phyloP scores from a whole-genome alignment of 2,797 vertebrate genomes.

The Myotis vivesi region DNA sequence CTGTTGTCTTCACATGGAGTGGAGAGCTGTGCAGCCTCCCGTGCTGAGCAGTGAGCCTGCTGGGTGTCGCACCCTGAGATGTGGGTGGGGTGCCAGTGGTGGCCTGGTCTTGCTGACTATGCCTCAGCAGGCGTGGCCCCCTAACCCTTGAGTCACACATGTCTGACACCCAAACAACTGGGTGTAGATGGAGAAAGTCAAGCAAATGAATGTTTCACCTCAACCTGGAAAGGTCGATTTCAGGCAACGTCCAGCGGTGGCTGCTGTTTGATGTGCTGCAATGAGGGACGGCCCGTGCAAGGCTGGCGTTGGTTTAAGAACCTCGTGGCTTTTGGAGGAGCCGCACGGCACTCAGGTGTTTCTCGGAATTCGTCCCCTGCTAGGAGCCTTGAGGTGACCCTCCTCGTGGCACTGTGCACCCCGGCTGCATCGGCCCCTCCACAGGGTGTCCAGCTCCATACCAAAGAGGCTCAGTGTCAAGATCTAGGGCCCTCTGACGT shows the following conservation, averaged over 20 bases:
- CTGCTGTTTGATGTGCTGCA: not conserved
- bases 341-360: not conserved
- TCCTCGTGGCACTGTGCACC: not conserved
- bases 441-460: not conserved
- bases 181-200: not conserved
- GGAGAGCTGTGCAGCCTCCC: accelerated
- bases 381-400: not conserved
- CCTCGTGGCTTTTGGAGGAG: not conserved
- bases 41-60: accelerated
- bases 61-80: accelerated
- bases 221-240: not conserved
- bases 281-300: no score
- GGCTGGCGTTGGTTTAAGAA: not conserved
- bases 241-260: accelerated
- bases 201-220: not conserved
- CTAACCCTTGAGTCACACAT: no score
- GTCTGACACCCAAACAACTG: not conserved
- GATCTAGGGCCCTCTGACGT: not conserved
- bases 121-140: not conserved
- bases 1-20: accelerated
- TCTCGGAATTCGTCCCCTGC: not conserved
- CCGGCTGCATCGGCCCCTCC: not conserved
- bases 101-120: not conserved
- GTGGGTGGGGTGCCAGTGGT: accelerated
- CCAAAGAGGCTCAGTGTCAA: not conserved